These are phyloP conservation scores for Otolemur garnettii DNA, from an alignment of 2,113 vertebrate species.

Conservation along the genomic window DNA sequence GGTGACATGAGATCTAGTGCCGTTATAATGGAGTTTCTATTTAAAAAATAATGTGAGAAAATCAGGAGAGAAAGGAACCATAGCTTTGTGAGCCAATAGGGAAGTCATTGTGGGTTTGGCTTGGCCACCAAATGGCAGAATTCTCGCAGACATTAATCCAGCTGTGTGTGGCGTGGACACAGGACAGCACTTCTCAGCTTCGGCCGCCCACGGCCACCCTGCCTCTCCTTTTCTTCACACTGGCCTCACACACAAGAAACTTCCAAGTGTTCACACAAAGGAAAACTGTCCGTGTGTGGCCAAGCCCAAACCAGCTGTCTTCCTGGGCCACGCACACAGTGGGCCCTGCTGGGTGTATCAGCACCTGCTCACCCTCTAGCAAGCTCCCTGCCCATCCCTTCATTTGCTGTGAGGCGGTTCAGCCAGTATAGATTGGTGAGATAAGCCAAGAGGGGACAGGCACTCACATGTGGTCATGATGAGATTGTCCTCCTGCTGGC, in stretches of 20 bases:
- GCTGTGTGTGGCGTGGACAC: slow-evolving; percentile 76
- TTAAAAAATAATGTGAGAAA: slow-evolving; percentile 80
- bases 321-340: slow-evolving; percentile 62
- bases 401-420: slow-evolving; percentile 63
- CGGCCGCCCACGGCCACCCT: neutral
- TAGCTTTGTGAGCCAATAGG: slow-evolving; percentile 79
- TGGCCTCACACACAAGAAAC: slow-evolving; percentile 80
- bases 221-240: slow-evolving; percentile 79
- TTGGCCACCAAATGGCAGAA: slow-evolving; percentile 68
- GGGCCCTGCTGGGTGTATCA: slow-evolving; percentile 75
- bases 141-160: slow-evolving; percentile 71
- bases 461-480: fast-evolving
- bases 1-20: slow-evolving; percentile 77
- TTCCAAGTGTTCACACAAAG: slow-evolving; percentile 79
- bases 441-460: neutral
- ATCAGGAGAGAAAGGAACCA: slow-evolving; percentile 70
- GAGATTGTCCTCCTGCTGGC: slow-evolving; percentile 38
- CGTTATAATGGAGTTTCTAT: slow-evolving; percentile 72
- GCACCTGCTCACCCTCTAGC: slow-evolving; percentile 75
- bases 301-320: slow-evolving; percentile 87
- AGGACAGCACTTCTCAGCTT: slow-evolving; percentile 76
- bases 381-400: slow-evolving; percentile 48
- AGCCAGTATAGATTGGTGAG: neutral
- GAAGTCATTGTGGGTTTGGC: slow-evolving; percentile 75
- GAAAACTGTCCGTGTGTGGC: slow-evolving; percentile 83